phyloP scores from a whole-genome alignment of 2,113 vertebrate species.

The Columbina picui region DNA sequence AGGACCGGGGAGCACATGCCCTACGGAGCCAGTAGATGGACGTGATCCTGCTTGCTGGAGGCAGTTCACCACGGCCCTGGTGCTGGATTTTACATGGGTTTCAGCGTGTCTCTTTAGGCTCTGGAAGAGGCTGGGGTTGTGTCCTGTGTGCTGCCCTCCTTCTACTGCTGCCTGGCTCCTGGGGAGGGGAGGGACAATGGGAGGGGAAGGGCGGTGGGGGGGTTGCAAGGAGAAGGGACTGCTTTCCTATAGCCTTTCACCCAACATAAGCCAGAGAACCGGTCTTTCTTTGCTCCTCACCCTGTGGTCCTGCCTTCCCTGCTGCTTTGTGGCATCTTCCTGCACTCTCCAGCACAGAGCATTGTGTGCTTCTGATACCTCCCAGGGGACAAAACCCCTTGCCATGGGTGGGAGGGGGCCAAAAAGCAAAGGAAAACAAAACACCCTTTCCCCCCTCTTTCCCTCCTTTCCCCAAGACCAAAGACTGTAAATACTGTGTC shows the following conservation, averaged over 20 bases:
- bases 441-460: background rate
- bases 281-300: conserved; percentile 20
- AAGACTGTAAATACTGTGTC: conserved; percentile 72
- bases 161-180: conserved; percentile 11
- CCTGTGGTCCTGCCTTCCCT: conserved; percentile 3
- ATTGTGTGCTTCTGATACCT: background rate
- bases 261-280: conserved; percentile 71
- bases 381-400: background rate
- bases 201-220: conserved; percentile 29
- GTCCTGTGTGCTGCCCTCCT: conserved; percentile 48
- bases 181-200: background rate
- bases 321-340: conserved; percentile 12
- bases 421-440: background rate
- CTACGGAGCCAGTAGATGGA: conserved; percentile 70
- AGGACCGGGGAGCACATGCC: conserved; percentile 74
- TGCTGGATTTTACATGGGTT: conserved; percentile 71
- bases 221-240: conserved; percentile 51
- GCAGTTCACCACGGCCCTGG: background rate
- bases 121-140: conserved; percentile 71
- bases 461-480: conserved; percentile 59
- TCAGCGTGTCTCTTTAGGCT: conserved; percentile 72
- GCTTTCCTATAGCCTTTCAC: conserved; percentile 72
- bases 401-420: background rate
- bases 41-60: conserved; percentile 39
- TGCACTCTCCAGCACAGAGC: background rate